Conservation (phyloP, 2,888 invertebrate genomes). For the Drosophila colorata region DNA sequence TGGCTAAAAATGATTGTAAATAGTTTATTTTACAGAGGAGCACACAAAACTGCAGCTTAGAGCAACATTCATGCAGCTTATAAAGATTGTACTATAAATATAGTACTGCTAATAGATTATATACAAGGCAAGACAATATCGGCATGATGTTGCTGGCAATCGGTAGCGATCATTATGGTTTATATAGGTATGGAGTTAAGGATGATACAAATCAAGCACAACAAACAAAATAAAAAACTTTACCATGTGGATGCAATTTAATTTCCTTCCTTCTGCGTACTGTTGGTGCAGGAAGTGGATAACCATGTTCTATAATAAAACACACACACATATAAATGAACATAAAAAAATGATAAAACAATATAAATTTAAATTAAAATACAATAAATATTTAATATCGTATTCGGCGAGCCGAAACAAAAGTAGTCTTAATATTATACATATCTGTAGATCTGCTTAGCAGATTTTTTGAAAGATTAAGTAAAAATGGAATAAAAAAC, state of each 20-base stretch:
- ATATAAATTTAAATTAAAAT: constrained; percentile 18
- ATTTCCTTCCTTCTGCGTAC: constrained; percentile 85
- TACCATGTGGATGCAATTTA: constrained; percentile 85
- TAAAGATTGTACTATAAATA: constrained; percentile 7
- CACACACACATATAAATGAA: constrained; percentile 60
- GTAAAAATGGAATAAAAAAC: too few species aligned
- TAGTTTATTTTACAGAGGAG: constrained; percentile 46
- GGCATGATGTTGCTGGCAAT: constrained; percentile 26
- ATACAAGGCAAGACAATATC: constrained; percentile 46
- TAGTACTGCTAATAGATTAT: constrained; percentile 30
- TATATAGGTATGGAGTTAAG: constrained; percentile 8
- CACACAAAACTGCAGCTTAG: constrained; percentile 39
- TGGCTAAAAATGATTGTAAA: constrained; percentile 10
- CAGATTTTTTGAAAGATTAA: background rate
- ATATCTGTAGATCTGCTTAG: background rate
- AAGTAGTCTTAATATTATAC: background rate
- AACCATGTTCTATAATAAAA: constrained; percentile 84
- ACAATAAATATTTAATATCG: constrained; percentile 8
- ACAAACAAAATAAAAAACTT: constrained; percentile 69
- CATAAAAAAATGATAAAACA: constrained; percentile 24
- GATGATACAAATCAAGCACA: constrained; percentile 59
- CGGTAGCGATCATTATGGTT: constrained; percentile 11
- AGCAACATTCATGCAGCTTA: constrained; percentile 64
- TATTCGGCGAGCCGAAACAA: constrained; percentile 32
- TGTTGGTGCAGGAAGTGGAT: constrained; percentile 84